Conservation (phyloP, 2,888 invertebrate species). For the Diloba caeruleocephala region DNA sequence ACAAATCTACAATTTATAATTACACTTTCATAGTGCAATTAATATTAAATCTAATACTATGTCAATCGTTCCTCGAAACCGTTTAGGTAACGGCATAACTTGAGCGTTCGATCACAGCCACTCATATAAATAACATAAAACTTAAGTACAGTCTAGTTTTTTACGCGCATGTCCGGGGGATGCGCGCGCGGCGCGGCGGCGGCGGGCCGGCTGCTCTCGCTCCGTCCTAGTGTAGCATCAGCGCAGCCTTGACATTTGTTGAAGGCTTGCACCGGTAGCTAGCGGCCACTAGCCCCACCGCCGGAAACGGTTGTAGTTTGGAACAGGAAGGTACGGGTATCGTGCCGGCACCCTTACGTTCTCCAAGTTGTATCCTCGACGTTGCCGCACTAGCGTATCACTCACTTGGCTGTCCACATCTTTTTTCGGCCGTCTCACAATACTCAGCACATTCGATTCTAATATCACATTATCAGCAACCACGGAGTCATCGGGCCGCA, state of each 20-base stretch:
- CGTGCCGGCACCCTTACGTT: slow-evolving; percentile 85
- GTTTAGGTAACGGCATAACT: slow-evolving; percentile 67
- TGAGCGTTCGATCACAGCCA: slow-evolving; percentile 85
- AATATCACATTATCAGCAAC: slow-evolving; percentile 81
- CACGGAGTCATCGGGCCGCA: slow-evolving; percentile 75
- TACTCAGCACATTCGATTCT: slow-evolving; percentile 81
- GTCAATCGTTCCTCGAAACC: slow-evolving; percentile 71
- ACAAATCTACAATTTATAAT: slow-evolving; percentile 37
- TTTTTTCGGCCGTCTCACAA: slow-evolving; percentile 73
- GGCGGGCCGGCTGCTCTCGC: slow-evolving; percentile 53
- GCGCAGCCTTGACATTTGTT: slow-evolving; percentile 84
- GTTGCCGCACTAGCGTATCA: slow-evolving; percentile 72
- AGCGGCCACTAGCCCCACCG: slow-evolving; percentile 83
- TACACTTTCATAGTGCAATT: slow-evolving; percentile 44
- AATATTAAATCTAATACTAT: slow-evolving; percentile 60
- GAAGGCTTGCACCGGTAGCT: slow-evolving; percentile 57
- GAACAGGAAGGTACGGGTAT: slow-evolving; percentile 83
- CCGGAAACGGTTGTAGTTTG: slow-evolving; percentile 80
- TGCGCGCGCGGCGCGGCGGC: slow-evolving; percentile 63
- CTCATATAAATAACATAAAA: slow-evolving; percentile 74
- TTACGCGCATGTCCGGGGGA: slow-evolving; percentile 61
- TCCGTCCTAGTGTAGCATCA: slow-evolving; percentile 62
- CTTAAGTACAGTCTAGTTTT: slow-evolving; percentile 68
- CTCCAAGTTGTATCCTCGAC: slow-evolving; percentile 86
- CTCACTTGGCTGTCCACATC: slow-evolving; percentile 61